Evolutionary conservation across 1,140 invertebrate species (phyloP), one percentile per base, ranked within the genome.

Genomic region (Danaus plexippus): DNA sequence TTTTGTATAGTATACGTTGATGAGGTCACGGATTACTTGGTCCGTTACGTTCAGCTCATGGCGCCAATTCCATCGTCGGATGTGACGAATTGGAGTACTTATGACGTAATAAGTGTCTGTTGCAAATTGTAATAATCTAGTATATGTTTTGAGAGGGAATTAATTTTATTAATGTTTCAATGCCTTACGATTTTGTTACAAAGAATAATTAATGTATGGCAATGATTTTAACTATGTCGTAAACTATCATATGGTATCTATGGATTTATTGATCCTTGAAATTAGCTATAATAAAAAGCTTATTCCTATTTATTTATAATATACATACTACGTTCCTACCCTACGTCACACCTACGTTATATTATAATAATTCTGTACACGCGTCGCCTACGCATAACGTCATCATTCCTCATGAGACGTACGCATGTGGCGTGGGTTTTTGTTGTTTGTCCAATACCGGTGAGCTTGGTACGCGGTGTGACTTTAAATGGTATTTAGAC

Each of bases 381-480:
- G 77, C 66, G 58, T 57, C 69, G 63, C 73, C 78, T 73, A 79
- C 77, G 69, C 66, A 54, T 60, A 61, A 47, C 53, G 66, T 63
- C 66, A 64, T 50, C 58, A 58, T 46, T 60, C 54, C 59, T 62
- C 62, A 69, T 74, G 22, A 32, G 22, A 32, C 7, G 22, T 32
- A 32, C 71, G 68, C 41, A 57, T 73, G 72, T 64, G 52, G 71
- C 62, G 77, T 83, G 75, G 77, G 80, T 78, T 80, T 83, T 83
- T 80, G 77, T 76, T 77, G 73, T 75, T 77, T 75, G 75, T 71
- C 48, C 53, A 44, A 53, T 45, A 58, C 22, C 45, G 57, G 56
- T 63, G 59, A 63, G 65, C 66, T 63, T 50, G 49, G 40, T 43
- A 46, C 65, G 66, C 45, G 42, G 44, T 54, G 61, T 52, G 71